Conservation (phyloP, 2,888 invertebrate genomes). For the Plagodis dolabraria region DNA sequence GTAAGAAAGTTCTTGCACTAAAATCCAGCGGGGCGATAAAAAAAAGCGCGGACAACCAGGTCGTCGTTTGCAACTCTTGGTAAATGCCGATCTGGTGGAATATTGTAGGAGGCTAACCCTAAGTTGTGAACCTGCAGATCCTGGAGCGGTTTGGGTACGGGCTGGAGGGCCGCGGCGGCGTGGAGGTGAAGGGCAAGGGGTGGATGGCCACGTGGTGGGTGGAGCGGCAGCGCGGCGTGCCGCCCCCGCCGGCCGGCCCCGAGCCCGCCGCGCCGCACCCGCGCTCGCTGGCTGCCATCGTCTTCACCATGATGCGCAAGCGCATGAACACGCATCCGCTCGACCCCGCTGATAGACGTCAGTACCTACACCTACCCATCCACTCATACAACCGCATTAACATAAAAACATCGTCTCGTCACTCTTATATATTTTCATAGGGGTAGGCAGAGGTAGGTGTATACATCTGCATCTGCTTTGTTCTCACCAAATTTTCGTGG, state of each 20-base stretch:
- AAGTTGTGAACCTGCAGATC: conserved; percentile 80
- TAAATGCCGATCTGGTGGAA: too few species aligned
- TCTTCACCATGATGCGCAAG: conserved; percentile 93
- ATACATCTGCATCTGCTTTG: too few species aligned
- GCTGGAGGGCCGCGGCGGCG: conserved; percentile 91
- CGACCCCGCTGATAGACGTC: conserved; percentile 50
- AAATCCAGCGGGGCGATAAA: too few species aligned
- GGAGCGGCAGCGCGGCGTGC: conserved; percentile 59
- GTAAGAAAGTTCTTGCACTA: too few species aligned
- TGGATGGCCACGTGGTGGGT: conserved; percentile 98
- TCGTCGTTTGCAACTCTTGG: too few species aligned
- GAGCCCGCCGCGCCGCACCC: conserved; percentile 89
- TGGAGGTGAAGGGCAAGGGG: conserved; percentile 97
- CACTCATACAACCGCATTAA: too few species aligned
- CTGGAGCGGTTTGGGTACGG: conserved; percentile 90
- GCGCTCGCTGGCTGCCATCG: conserved; percentile 92
- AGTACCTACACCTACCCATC: conserved; percentile 32
- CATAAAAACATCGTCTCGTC: background rate
- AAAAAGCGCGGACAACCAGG: too few species aligned
- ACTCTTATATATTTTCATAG: too few species aligned
- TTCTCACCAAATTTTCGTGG: too few species aligned
- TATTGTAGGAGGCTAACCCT: too few species aligned
- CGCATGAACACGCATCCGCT: conserved; percentile 84
- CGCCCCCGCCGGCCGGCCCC: conserved; percentile 65
- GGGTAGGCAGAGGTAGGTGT: too few species aligned